Evolutionary conservation across 2,888 invertebrate species (phyloP), one percentile per base, ranked within the genome.

Genomic region (Brachypterus glaber): DNA sequence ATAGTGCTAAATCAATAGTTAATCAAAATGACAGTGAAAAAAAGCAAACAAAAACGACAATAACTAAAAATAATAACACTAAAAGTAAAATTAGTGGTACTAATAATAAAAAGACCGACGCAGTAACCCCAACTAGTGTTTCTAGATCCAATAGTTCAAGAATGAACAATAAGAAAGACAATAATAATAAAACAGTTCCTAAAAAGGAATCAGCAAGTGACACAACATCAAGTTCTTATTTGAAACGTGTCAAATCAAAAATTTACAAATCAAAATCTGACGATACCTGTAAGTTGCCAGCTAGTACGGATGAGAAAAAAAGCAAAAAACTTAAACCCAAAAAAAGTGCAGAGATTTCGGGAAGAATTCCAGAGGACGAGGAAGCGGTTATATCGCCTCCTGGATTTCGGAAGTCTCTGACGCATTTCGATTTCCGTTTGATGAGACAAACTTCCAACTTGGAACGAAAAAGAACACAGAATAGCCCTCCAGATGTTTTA

Each of bases 401-500:
- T 46, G 35, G 48, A 27, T 21, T 54, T 2, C 40, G 48, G 30
- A 53, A 51, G 25, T 52, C 52, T 3, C 27, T 48, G 30, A 47
- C 58, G 4, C 56, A 59, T 33, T 60, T 63, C 35, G 61, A 63
- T 46, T 65, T 61, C 33, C 56, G 59, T 8, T 37, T 66, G 33
- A 56, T 61, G 4, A 48, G 66, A 38, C 66, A 66, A 48, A 57
- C 59, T 8, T 66, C 66, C n/a, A 66, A 66, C 51, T 53, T 66
- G 55, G 66, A 66, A 46, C 51, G 58, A 26, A 56, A 60, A 4
- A 47, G 52, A 31, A 56, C 51, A 33, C 52, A 55, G 9, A 49
- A 54, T 17, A 57, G 56, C 12, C 52, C 50, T 17, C 43, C 51
- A 15, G 55, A 53, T 11, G 31, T 50, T 7, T 43, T 47, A 12